Evolutionary conservation across 1,140 invertebrate genomes (phyloP), one percentile per base, ranked within the genome.

Genomic region (silkworm (Bombyx mori)): DNA sequence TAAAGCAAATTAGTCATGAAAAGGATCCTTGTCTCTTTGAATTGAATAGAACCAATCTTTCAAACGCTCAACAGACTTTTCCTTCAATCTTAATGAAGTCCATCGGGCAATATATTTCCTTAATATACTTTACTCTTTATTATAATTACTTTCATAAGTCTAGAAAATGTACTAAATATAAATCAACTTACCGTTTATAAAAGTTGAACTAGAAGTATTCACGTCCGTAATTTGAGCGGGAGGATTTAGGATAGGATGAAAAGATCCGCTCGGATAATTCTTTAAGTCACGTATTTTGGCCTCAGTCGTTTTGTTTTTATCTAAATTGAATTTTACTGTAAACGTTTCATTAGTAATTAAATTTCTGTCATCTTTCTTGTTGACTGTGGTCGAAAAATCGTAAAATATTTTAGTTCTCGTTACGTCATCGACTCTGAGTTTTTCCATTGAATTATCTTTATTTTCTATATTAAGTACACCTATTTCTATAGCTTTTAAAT

Each of bases 361-460:
- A 56, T 49, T 57, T 44, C 42, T 44, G 12, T 49, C 52, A 4
- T 12, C 7, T 6, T 65, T 75, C 68, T 71, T 79, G 52, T 63
- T 60, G 8, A 85, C 63, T 7, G 79, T 85, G 51, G 72, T 72
- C 8, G 69, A 77, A 52, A 77, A 85, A 67, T 82, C 82, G 26
- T 78, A 66, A 55, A 77, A 83, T 56, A 86, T 71, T 58, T 83
- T 83, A 10, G 65, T 72, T 61, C 72, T 64, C 0, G 76, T 82
- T 10, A 54, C 72, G 18, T 86, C 79, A 42, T 86, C 80, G 42
- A 86, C 69, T 68, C 71, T 80, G 7, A 82, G 59, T 56, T 86
- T 79, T 26, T 68, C 79, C 69, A 79, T 79, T 4, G 75, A 69
- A 56, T 76, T 77, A 8, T 73, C 61, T 43, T 59, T 26, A 18